Conservation (phyloP, 1,140 invertebrate genomes). For the Maconellicoccus hirsutus region DNA sequence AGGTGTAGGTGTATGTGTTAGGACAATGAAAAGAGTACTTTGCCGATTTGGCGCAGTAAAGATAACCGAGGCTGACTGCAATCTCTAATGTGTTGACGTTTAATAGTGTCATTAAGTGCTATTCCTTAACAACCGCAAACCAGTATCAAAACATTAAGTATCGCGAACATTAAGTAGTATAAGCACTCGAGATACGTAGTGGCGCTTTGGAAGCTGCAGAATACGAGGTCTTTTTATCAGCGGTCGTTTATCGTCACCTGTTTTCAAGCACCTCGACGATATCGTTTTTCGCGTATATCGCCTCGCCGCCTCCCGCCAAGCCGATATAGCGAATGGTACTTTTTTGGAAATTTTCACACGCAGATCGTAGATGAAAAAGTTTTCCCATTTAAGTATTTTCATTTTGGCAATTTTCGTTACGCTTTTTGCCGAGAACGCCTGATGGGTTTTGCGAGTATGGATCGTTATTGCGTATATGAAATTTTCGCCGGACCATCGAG, state of each 20-base stretch:
- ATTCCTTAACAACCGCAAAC: slow-evolving; percentile 7
- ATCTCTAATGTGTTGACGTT: slow-evolving; percentile 8
- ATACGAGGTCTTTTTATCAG: background rate
- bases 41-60: too few relatives aligned
- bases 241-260: slow-evolving; percentile 1
- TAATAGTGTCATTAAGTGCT: slow-evolving; percentile 9
- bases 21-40: too few relatives aligned
- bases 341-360: background rate
- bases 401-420: too few relatives aligned
- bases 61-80: background rate
- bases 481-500: too few relatives aligned
- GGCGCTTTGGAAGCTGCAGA: too few relatives aligned
- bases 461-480: too few relatives aligned
- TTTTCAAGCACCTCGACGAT: background rate
- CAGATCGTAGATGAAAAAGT: background rate
- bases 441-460: too few relatives aligned
- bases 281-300: background rate
- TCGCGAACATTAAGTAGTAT: slow-evolving; percentile 5
- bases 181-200: background rate
- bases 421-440: too few relatives aligned
- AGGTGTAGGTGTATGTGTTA: too few relatives aligned
- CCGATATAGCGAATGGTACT: background rate
- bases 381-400: background rate
- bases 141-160: slow-evolving; percentile 9
- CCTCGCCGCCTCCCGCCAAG: too few relatives aligned